Percentiles rank a stretch among this genome's conserved stretches.
Conservation (phyloP, 2,113 vertebrate genomes). For the Delphinus delphis region DNA sequence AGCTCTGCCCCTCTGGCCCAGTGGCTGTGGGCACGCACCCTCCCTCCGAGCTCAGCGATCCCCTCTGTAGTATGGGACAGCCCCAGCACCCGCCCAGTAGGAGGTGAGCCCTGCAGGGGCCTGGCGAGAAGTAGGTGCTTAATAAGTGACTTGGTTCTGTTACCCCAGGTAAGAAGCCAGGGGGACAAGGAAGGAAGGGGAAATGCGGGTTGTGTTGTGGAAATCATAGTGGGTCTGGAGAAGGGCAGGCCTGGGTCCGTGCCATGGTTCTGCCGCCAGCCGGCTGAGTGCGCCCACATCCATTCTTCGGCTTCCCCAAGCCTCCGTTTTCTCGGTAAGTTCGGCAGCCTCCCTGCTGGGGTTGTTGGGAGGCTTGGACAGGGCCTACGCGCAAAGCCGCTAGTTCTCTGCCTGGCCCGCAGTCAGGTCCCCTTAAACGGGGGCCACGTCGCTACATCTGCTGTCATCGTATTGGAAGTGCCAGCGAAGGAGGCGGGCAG, state of each 20-base stretch:
- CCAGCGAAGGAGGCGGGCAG: background rate
- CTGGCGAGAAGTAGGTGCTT: background rate
- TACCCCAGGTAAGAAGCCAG: background rate
- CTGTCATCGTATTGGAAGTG: background rate
- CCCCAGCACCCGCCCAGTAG: background rate
- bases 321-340: background rate
- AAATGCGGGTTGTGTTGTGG: background rate
- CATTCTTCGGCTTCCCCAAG: background rate
- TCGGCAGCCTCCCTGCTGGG: background rate
- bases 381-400: background rate
- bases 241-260: background rate
- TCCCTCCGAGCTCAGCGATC: background rate
- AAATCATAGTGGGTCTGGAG: background rate
- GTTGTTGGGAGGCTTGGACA: background rate
- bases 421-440: background rate
- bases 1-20: background rate
- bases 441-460: background rate
- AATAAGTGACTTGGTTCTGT: background rate
- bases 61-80: background rate
- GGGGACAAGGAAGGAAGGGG: background rate
- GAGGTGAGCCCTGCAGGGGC: background rate
- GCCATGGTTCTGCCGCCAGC: background rate
- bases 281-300: background rate
- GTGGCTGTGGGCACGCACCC: background rate
- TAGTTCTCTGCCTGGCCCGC: accelerated